phyloP scores from a whole-genome alignment of 1,140 invertebrate species.

The Dufourea novaeangliae region DNA sequence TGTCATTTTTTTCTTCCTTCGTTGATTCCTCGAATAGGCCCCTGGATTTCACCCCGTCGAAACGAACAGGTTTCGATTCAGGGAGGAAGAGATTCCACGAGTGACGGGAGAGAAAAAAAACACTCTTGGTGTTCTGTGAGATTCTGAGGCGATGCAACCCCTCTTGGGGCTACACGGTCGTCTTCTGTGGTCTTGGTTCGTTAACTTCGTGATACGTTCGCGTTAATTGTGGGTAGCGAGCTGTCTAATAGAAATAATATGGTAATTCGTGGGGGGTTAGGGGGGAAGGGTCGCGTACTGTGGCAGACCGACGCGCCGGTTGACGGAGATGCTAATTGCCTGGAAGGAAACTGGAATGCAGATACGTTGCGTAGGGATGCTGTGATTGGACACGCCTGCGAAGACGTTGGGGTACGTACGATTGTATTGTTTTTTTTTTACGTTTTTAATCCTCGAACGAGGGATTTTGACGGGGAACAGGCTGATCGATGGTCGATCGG shows the following conservation, averaged over 20 bases:
- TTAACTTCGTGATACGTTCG: conserved; percentile 75
- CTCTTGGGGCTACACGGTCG: neutral
- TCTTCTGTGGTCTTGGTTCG: conserved; percentile 69
- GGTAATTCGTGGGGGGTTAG: conserved; percentile 71
- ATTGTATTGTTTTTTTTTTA: neutral
- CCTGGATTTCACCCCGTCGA: conserved; percentile 48
- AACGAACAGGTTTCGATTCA: conserved; percentile 65
- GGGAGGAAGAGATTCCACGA: conserved; percentile 23
- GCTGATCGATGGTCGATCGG: neutral
- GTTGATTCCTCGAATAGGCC: neutral
- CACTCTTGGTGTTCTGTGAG: conserved; percentile 38
- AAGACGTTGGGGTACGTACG: conserved; percentile 32
- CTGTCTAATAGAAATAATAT: conserved; percentile 81
- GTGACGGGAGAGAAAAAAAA: conserved; percentile 47
- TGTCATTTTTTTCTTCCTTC: neutral
- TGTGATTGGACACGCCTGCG: neutral
- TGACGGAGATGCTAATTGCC: conserved; percentile 67
- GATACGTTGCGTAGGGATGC: neutral
- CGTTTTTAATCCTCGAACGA: neutral
- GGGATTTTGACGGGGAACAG: neutral
- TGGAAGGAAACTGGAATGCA: conserved; percentile 54
- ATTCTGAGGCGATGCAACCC: neutral
- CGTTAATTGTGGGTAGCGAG: conserved; percentile 80
- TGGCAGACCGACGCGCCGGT: neutral
- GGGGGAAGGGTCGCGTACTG: conserved; percentile 38